Conservation (phyloP, 2,113 vertebrate species). For the Grammomys dolichurus region DNA sequence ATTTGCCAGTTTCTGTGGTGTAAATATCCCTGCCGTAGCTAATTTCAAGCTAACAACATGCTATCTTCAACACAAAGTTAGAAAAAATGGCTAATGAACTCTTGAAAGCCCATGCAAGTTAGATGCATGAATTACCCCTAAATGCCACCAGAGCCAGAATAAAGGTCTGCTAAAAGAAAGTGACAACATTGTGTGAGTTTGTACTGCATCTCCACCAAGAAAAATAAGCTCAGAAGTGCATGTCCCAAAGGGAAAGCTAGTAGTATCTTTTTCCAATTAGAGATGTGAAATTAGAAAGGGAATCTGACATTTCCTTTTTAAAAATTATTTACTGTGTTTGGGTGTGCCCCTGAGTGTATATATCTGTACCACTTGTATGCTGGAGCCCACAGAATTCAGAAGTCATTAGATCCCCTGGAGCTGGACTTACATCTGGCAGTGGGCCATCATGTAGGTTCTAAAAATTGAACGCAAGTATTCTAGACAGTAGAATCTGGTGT, state of each 20-base stretch:
- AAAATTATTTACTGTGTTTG: background rate
- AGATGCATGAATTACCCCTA: background rate
- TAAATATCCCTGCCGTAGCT: background rate
- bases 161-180: background rate
- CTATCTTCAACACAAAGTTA: background rate
- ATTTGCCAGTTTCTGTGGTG: background rate
- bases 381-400: background rate
- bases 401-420: background rate
- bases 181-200: background rate
- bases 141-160: background rate
- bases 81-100: background rate
- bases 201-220: background rate
- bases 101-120: background rate
- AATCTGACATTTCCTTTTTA: background rate
- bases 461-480: background rate
- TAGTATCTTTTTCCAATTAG: constrained; percentile 20
- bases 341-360: background rate
- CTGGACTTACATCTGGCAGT: background rate
- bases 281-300: background rate
- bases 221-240: background rate
- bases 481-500: background rate
- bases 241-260: background rate
- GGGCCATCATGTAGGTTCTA: background rate
- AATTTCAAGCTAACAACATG: background rate
- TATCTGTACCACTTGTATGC: background rate